phyloP scores from a whole-genome alignment of 1,140 invertebrate species.

The Semibalanus balanoides region DNA sequence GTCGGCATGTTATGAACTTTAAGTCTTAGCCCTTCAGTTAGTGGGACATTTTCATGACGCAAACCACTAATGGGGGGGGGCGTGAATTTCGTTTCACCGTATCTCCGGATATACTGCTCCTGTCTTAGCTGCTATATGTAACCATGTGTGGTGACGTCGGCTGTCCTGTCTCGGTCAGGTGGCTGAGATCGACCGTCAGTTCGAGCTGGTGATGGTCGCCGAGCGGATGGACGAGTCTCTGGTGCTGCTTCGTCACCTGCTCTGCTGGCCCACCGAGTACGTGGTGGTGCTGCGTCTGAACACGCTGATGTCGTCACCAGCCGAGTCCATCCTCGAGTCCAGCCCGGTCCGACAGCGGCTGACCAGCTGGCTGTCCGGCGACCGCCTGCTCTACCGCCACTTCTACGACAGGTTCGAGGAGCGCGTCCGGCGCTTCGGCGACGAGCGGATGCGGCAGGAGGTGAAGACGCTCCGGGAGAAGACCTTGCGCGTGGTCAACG shows the following conservation, averaged over 20 bases:
- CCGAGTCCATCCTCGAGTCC: not conserved
- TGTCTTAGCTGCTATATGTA: too few species aligned
- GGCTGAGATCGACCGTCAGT: slow-evolving; percentile 26
- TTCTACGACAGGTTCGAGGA: slow-evolving; percentile 13
- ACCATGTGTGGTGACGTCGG: too few species aligned
- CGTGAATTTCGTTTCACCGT: too few species aligned
- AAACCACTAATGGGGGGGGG: too few species aligned
- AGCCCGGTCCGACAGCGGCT: slow-evolving; percentile 5
- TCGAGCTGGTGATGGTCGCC: slow-evolving; percentile 37
- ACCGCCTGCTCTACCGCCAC: slow-evolving; percentile 15
- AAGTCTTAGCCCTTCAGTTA: too few species aligned
- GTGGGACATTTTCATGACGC: too few species aligned
- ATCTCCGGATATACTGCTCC: too few species aligned
- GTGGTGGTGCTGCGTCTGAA: slow-evolving; percentile 31
- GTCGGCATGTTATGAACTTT: too few species aligned
- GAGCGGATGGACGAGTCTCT: slow-evolving; percentile 40
- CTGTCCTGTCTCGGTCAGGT: too few species aligned
- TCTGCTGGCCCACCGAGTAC: slow-evolving; percentile 36
- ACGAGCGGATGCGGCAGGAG: slow-evolving; percentile 13
- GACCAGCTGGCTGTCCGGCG: slow-evolving; percentile 11
- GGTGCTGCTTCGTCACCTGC: slow-evolving; percentile 32
- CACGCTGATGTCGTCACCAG: slow-evolving; percentile 19
- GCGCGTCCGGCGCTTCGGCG: slow-evolving; percentile 16
- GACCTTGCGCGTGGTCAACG: not conserved
- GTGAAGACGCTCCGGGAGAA: slow-evolving; percentile 9